These are phyloP conservation scores for Magallana gigas DNA, from an alignment of 1,140 invertebrate genomes.

Conservation along the genomic window DNA sequence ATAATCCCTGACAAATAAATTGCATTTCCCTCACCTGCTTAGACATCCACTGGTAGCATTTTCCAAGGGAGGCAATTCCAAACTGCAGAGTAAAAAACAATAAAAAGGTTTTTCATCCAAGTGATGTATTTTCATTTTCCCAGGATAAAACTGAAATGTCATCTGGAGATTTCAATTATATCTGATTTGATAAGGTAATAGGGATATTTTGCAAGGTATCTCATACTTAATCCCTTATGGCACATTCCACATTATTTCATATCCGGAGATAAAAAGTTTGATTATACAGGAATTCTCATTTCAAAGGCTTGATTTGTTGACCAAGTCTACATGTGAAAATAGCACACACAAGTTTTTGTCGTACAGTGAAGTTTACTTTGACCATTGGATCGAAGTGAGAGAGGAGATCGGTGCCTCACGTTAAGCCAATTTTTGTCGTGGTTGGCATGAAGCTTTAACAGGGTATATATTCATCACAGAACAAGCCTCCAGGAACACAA, in stretches of 20 bases:
- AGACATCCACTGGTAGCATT: not conserved
- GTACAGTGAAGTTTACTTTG: not conserved
- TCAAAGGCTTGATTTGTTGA: slow-evolving; percentile 19
- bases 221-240: slow-evolving; percentile 23
- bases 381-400: not conserved
- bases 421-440: not conserved
- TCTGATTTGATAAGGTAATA: slow-evolving; percentile 34
- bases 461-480: slow-evolving; percentile 16
- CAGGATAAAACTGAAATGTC: not conserved
- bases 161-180: slow-evolving; percentile 13
- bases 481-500: slow-evolving; percentile 17
- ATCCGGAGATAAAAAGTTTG: slow-evolving; percentile 14
- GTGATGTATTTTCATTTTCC: not conserved
- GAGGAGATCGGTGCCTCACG: not conserved
- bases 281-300: slow-evolving; percentile 4
- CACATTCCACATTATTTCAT: slow-evolving; percentile 13
- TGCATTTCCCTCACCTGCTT: slow-evolving; percentile 29
- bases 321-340: not conserved
- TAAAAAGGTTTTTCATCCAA: not conserved
- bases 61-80: not conserved
- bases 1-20: slow-evolving; percentile 34
- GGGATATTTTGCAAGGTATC: slow-evolving; percentile 15
- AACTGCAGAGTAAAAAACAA: not conserved
- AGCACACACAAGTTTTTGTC: slow-evolving; percentile 13
- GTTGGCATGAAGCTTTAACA: not conserved